phyloP scores from a whole-genome alignment of 1,140 invertebrate genomes.

The Ceratina calcarata region DNA sequence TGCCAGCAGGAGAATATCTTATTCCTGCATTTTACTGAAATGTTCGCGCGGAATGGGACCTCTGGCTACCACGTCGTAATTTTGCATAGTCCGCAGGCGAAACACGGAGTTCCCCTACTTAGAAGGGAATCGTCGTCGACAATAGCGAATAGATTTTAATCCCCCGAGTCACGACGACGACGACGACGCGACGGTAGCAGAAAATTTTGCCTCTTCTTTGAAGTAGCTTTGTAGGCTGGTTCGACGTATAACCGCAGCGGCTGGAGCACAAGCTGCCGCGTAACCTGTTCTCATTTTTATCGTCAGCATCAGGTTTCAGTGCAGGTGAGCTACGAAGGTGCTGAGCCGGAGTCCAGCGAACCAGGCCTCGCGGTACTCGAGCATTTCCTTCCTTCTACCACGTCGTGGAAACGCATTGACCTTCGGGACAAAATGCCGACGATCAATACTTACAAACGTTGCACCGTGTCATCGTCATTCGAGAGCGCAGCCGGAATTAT shows the following conservation, averaged over 20 bases:
- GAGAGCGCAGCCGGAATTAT: constrained; percentile 1
- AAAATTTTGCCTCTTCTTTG: constrained; percentile 49
- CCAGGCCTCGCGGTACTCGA: constrained; percentile 55
- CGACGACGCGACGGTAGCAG: constrained; percentile 12
- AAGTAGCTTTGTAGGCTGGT: constrained; percentile 48
- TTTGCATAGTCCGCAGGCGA: neutral
- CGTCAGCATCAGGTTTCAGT: constrained; percentile 75
- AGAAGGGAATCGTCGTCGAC: neutral
- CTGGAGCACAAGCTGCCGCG: constrained; percentile 64
- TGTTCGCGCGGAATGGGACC: neutral
- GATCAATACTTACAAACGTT: constrained; percentile 25
- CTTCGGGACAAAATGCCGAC: constrained; percentile 52
- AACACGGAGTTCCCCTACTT: neutral
- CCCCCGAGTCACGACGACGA: neutral
- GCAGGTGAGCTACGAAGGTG: constrained; percentile 74
- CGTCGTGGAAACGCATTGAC: constrained; percentile 68
- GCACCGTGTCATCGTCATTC: constrained; percentile 24
- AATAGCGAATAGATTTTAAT: constrained; percentile 7
- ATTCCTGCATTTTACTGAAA: too few species aligned
- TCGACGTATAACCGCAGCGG: constrained; percentile 49
- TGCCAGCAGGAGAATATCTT: too few species aligned
- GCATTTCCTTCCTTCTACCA: constrained; percentile 59
- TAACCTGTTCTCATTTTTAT: constrained; percentile 81
- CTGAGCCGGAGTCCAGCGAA: constrained; percentile 62
- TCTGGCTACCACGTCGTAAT: neutral